A percentile compares a stretch with the other conserved stretches of the same genome.
Evolutionary conservation across 2,797 vertebrate species (phyloP).

Genomic region (Phaenicophaeus curvirostris): DNA sequence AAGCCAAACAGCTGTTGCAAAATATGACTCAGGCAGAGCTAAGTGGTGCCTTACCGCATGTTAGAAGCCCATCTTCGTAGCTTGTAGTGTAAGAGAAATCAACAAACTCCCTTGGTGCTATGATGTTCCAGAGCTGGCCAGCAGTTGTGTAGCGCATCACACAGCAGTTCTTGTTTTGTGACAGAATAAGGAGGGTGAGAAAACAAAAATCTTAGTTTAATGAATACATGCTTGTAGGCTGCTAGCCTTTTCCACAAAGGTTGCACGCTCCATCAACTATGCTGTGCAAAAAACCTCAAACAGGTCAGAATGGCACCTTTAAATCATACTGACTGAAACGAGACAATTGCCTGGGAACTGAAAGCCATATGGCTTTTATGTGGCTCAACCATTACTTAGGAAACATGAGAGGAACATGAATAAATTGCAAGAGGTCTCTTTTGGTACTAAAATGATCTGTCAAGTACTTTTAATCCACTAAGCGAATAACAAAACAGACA

Average conservation of each 20-base stretch:
- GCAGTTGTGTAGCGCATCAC: constrained; percentile 86
- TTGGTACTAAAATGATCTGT: background rate
- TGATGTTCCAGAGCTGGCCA: constrained; percentile 85
- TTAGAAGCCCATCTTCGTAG: constrained; percentile 82
- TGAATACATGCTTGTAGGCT: background rate
- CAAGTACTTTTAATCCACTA: background rate
- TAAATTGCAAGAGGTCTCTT: background rate
- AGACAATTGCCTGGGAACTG: background rate
- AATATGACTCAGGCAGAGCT: background rate
- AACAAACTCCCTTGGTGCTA: constrained; percentile 86
- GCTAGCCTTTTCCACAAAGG: background rate
- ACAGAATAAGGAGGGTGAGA: background rate
- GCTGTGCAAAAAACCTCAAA: background rate
- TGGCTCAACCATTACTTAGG: background rate
- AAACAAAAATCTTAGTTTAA: background rate
- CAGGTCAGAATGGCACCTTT: background rate
- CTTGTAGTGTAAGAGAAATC: constrained; percentile 86
- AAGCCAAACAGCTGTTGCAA: background rate
- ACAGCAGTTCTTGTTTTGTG: constrained; percentile 79
- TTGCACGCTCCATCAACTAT: background rate
- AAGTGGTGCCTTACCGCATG: constrained; percentile 79
- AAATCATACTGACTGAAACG: background rate
- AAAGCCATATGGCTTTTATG: background rate
- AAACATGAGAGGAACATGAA: background rate
- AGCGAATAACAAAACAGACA: background rate